Base-by-base conservation (phyloP, 2,888 invertebrate species). In the Meganola albula region DNA sequence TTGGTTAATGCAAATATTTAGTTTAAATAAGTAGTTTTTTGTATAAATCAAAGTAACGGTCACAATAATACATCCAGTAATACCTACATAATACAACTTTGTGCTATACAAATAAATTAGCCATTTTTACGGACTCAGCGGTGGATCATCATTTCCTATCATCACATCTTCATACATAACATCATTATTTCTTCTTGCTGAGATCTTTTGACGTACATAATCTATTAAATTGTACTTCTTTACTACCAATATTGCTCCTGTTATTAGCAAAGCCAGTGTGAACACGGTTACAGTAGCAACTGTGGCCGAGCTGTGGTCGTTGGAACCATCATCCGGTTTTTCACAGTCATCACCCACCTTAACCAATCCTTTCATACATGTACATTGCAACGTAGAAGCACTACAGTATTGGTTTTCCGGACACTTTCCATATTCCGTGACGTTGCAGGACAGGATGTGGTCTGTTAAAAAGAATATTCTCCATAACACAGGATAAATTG, bases 121-220 rank as follows among this genome's bases (percentile, higher is more conserved):
- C 35, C 28, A 37, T 37, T 49, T 41, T 53, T 76, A 87, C 18
- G 82, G 86, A 43, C 76, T 78, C 27, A 87, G 67, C 0, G 87
- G 87, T 0, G 87, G 86, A 45, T 87, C 87, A 33, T 87, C 87
- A 34, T 85, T 83, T 2, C 87, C 87, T 24, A 87, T 87, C 87
- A 87, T 87, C n/a, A 87, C 87, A 52, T 87, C 87, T 53, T 87
- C 87, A 20, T 87, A 87, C 71, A 82, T 79, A 1, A 82, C 66
- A 55, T 85, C 76, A 44, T 75, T 75, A 43, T 72, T 75, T 45
- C 83, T 69, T 40, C 79, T 67, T 9, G 60, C 48, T 37, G 74
- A 73, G 24, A 86, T 75, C 44, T 73, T 83, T 44, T 83, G 75
- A 14, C 71, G 65, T 27, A 74, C 46, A 51, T 82, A 82, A 28